phyloP scores from a whole-genome alignment of 2,888 invertebrate genomes.

The Oscheius sp. region DNA sequence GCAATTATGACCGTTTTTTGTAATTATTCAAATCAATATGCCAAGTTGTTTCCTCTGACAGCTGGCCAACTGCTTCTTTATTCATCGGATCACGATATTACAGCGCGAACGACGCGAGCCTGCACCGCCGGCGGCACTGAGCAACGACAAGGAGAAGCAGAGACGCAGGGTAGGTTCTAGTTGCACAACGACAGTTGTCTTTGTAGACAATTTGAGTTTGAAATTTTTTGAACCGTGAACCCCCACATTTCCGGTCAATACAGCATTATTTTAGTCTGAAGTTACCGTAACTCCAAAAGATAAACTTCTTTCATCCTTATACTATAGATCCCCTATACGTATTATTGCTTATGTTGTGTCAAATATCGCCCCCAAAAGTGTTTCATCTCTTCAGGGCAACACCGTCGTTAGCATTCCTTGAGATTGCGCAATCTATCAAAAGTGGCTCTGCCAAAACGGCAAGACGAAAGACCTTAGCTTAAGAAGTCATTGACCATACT shows the following conservation, averaged over 20 bases:
- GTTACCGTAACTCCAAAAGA: neutral
- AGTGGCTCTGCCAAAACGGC: no score
- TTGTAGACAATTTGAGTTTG: slow-evolving; percentile 13
- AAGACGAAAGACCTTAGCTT: neutral
- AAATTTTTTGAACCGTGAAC: slow-evolving; percentile 1
- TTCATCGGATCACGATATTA: slow-evolving; percentile 34
- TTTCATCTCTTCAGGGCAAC: no score
- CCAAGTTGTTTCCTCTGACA: slow-evolving; percentile 25
- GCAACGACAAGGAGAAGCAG: slow-evolving; percentile 7
- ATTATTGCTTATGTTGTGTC: no score
- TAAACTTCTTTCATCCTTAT: no score
- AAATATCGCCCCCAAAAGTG: no score
- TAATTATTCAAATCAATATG: slow-evolving; percentile 25
- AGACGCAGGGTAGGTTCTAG: slow-evolving; percentile 28
- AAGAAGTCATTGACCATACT: neutral
- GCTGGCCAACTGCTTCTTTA: slow-evolving; percentile 37
- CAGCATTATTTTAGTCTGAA: neutral
- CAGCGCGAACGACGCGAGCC: slow-evolving; percentile 32
- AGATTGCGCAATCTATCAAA: no score
- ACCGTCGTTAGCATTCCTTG: neutral
- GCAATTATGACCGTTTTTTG: no score
- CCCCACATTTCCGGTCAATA: neutral
- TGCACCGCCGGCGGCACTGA: slow-evolving; percentile 26
- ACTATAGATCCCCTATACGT: no score
- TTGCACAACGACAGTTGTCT: slow-evolving; percentile 23